phyloP scores from a whole-genome alignment of 2,113 vertebrate species.

The Dasyornis broadbenti region DNA sequence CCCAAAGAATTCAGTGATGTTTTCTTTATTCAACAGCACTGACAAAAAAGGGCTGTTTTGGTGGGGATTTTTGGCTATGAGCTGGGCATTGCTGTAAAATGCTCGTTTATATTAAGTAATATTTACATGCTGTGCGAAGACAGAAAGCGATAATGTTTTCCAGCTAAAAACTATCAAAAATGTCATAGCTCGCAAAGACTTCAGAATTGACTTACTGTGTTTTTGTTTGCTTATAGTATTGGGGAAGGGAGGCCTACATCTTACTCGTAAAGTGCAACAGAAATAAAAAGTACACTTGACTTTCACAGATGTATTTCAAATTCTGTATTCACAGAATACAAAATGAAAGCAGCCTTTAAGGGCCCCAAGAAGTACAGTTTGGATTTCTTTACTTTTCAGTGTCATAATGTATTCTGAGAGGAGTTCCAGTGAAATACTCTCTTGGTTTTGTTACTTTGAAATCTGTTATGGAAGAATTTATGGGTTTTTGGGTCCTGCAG shows the following conservation, averaged over 20 bases:
- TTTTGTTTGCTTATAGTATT: not conserved
- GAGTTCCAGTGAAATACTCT: not conserved
- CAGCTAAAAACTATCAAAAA: not conserved
- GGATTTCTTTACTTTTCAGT: not conserved
- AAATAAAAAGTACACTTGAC: not conserved
- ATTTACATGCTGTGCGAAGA: not conserved
- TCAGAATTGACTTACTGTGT: not conserved
- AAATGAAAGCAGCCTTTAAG: not conserved
- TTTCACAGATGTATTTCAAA: too few species aligned
- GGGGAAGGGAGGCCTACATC: not conserved
- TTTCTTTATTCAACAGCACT: not conserved
- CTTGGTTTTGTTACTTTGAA: not conserved
- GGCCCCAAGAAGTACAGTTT: not conserved
- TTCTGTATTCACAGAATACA: too few species aligned
- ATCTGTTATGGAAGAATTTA: not conserved
- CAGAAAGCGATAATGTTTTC: not conserved
- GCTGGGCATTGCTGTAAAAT: not conserved
- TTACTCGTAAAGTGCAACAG: not conserved
- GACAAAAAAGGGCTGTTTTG: not conserved
- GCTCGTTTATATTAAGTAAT: not conserved
- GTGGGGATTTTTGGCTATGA: not conserved
- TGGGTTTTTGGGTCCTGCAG: accelerated
- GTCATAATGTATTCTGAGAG: not conserved
- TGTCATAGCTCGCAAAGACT: not conserved
- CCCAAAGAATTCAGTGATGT: not conserved